Percentiles rank a stretch among this genome's conserved stretches.
Evolutionary conservation across 2,113 vertebrate genomes (phyloP).

Genomic region (Cynoglossus semilaevis): DNA sequence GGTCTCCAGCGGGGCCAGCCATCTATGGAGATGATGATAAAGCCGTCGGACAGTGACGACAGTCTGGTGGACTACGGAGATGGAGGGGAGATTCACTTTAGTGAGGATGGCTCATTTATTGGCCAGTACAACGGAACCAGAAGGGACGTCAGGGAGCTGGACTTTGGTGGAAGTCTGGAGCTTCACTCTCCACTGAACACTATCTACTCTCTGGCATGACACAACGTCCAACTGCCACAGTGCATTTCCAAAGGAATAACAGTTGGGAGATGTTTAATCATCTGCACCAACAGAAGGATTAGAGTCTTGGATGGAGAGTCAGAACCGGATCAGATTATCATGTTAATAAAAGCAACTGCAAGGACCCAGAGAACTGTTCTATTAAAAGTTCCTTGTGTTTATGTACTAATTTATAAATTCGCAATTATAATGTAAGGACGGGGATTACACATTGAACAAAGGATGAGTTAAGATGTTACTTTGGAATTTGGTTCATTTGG

Average conservation of each 20-base stretch:
- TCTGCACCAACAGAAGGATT: conserved; percentile 8
- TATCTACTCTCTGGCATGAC: conserved; percentile 88
- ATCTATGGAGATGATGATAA: conserved; percentile 87
- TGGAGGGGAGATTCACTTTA: conserved; percentile 90
- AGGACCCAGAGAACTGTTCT: conserved; percentile 15
- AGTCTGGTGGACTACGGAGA: conserved; percentile 97
- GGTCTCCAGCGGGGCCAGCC: conserved; percentile 89
- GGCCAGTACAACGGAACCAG: conserved; percentile 93
- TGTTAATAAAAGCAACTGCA: conserved; percentile 64
- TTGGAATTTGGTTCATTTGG: too few relatives aligned
- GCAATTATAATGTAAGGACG: not conserved
- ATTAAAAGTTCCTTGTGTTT: conserved; percentile 3
- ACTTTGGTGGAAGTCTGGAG: conserved; percentile 88
- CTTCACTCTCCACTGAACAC: conserved; percentile 89
- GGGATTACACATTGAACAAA: not conserved
- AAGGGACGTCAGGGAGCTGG: conserved; percentile 90
- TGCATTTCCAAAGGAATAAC: conserved; percentile 15
- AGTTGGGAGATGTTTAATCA: conserved; percentile 3
- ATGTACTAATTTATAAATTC: conserved; percentile 24
- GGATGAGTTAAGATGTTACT: not conserved
- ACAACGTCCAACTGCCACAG: conserved; percentile 8
- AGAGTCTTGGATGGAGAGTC: conserved; percentile 1
- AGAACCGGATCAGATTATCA: conserved; percentile 57
- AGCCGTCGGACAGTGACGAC: conserved; percentile 90
- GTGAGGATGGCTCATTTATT: conserved; percentile 97